A percentile compares a stretch with the other conserved stretches of the same genome.
These are phyloP conservation scores for Ichneumon xanthorius DNA, from an alignment of 2,888 invertebrate species.

Conservation along the genomic window DNA sequence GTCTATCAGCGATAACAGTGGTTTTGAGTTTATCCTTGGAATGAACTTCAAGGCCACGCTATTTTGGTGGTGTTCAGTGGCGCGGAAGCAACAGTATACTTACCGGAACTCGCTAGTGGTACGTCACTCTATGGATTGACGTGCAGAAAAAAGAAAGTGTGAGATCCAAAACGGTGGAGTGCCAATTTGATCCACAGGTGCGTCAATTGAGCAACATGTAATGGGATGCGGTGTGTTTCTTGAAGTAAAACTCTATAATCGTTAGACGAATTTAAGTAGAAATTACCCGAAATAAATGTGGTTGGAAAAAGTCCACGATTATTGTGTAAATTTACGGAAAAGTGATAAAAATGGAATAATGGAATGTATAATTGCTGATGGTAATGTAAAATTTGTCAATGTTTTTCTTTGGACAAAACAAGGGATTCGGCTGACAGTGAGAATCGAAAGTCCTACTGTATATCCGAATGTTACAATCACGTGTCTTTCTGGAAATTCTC, in stretches of 20 bases:
- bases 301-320: background rate
- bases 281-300: background rate
- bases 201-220: background rate
- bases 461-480: background rate
- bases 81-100: background rate
- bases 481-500: background rate
- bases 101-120: background rate
- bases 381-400: background rate
- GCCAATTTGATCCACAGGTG: conserved; percentile 44
- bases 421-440: background rate
- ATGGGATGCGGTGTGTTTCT: background rate
- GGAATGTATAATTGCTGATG: background rate
- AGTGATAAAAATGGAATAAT: background rate
- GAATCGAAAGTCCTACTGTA: background rate
- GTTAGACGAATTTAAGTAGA: background rate
- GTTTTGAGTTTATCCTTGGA: conserved; percentile 8
- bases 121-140: background rate
- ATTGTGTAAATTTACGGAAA: background rate
- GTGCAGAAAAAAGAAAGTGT: background rate
- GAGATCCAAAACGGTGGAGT: conserved; percentile 6
- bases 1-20: conserved; percentile 15
- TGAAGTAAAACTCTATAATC: background rate
- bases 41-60: conserved; percentile 14
- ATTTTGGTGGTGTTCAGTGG: conserved; percentile 7
- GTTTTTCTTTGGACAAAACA: background rate